These are phyloP conservation scores for Eupeodes luniger DNA, from an alignment of 2,888 invertebrate species.

Conservation along the genomic window DNA sequence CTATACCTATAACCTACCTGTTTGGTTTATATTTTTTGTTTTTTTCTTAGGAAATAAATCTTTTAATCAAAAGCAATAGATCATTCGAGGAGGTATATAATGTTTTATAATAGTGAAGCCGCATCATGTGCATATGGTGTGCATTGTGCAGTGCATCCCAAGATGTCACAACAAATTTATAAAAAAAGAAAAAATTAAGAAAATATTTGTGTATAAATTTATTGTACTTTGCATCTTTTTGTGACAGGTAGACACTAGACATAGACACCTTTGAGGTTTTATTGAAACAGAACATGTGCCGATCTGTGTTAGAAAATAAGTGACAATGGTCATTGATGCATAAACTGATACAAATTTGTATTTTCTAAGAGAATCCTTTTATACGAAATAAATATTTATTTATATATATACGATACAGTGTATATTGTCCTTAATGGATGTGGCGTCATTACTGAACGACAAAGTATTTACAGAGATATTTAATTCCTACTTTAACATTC, in stretches of 20 bases:
- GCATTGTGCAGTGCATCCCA: conserved; percentile 16
- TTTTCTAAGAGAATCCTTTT: too few species aligned
- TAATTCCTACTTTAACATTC: too few species aligned
- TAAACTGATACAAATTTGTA: background rate
- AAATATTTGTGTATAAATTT: conserved; percentile 21
- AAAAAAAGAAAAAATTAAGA: background rate
- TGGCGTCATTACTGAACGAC: too few species aligned
- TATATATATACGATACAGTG: too few species aligned
- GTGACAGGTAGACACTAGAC: background rate
- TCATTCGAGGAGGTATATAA: conserved; percentile 32
- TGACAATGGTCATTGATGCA: background rate
- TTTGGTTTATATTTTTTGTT: conserved; percentile 13
- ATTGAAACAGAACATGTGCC: background rate
- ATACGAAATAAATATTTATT: too few species aligned
- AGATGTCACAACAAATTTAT: conserved; percentile 69
- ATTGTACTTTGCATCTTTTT: conserved; percentile 38
- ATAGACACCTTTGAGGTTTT: background rate
- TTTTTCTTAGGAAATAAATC: conserved; percentile 70
- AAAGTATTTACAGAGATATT: too few species aligned
- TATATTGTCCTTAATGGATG: too few species aligned
- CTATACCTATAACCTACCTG: conserved; percentile 38
- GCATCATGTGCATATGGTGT: conserved; percentile 8
- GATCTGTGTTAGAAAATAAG: too few species aligned
- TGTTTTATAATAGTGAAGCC: background rate
- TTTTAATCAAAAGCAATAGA: conserved; percentile 70